These are phyloP conservation scores for Argyresthia goedartella DNA, from an alignment of 2,888 invertebrate species.

Conservation along the genomic window DNA sequence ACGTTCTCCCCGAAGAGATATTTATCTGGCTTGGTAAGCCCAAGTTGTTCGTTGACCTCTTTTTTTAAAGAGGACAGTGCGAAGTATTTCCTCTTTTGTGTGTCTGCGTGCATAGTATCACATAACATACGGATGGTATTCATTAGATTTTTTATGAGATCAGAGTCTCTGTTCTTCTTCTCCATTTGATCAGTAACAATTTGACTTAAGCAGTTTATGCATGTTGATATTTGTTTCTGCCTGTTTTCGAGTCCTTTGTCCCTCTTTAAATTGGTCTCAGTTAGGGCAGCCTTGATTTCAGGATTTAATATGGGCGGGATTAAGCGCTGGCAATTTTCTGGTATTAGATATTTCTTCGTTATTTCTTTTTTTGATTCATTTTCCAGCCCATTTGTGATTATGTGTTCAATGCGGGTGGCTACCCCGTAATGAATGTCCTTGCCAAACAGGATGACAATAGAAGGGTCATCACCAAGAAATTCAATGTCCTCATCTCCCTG, in stretches of 20 bases:
- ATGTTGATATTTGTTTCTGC: slow-evolving; percentile 15
- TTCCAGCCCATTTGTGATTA: slow-evolving; percentile 10
- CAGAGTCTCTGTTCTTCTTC: not conserved
- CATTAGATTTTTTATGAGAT: slow-evolving; percentile 9
- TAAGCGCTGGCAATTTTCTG: slow-evolving; percentile 14
- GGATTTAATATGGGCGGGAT: slow-evolving; percentile 15
- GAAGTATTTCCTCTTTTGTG: slow-evolving; percentile 10
- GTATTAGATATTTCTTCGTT: slow-evolving; percentile 12
- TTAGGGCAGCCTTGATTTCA: slow-evolving; percentile 15
- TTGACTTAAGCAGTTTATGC: slow-evolving; percentile 12
- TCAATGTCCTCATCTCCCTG: slow-evolving; percentile 7
- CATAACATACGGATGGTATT: slow-evolving; percentile 10
- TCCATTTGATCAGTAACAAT: slow-evolving; percentile 8
- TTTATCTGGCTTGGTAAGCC: slow-evolving; percentile 5
- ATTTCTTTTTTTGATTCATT: slow-evolving; percentile 15
- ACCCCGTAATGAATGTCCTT: slow-evolving; percentile 14
- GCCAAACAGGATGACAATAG: slow-evolving; percentile 10
- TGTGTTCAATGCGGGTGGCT: slow-evolving; percentile 12
- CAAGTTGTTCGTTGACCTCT: slow-evolving; percentile 14
- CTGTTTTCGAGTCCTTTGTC: slow-evolving; percentile 15
- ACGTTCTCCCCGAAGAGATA: slow-evolving; percentile 14
- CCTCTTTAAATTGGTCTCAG: slow-evolving; percentile 11
- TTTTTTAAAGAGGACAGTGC: slow-evolving; percentile 11
- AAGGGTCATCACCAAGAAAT: slow-evolving; percentile 12
- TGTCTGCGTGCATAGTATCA: slow-evolving; percentile 13